Evolutionary conservation across 2,888 invertebrate genomes (phyloP), one percentile per base, ranked within the genome.

Genomic region (Ernsta delagoae): DNA sequence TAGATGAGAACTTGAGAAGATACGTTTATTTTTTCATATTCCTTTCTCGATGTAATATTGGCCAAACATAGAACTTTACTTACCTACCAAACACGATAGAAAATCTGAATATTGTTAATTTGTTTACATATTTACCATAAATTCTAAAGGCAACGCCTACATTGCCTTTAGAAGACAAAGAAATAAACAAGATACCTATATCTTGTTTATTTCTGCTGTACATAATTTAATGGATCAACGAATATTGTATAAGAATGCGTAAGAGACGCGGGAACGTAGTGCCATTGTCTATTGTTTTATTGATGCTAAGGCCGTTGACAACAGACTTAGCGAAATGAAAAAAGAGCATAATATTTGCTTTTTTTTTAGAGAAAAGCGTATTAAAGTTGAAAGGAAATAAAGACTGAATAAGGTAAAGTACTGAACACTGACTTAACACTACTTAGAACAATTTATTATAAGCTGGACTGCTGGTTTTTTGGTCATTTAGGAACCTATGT

Each of bases 231-330:
- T 62, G 67, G 61, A 62, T 68, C 67, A 68, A 48, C 56, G 81
- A 81, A 83, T 87, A 85, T 90, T 90, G 88, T 89, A 86, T 90
- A 91, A 92, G 81, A 83, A 83, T 79, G 82, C 83, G 86, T 90
- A 91, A 92, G 86, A 88, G 85, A 83, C 88, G 89, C 91, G 92
- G 87, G 90, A 92, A 91, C 81, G 75, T 79, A 31, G 24, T 41
- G 75, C 84, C 75, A 88, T 90, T 89, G 90, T 89, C 83, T 81
- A 90, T 91, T 91, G 90, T 90, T 86, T 77, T 81, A 82, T 81
- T 89, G 88, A 89, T 69, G 50, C 57, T 68, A 62, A 62, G 68
- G 62, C 50, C 68, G 67, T 61, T 68, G 56, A 48, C 48, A 68
- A 48, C 56, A 48, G 48, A 9, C 43, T 50, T 34, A 57, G 48